Percentiles rank a stretch among this genome's conserved stretches.
These are phyloP conservation scores for Drosophila falleni DNA, from an alignment of 2,888 invertebrate species.

Conservation along the genomic window DNA sequence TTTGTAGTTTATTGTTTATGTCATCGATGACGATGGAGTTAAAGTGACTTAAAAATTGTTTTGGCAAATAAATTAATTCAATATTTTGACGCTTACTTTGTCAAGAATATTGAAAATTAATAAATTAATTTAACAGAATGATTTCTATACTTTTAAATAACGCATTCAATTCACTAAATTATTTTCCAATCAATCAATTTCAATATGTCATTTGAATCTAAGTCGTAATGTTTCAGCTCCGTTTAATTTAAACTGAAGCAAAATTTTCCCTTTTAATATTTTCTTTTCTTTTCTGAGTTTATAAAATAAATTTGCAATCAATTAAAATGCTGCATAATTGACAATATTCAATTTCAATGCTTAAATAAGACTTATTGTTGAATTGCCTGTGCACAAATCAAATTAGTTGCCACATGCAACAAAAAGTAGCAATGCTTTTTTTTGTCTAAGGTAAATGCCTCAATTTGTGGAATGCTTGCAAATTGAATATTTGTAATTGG, in stretches of 20 bases:
- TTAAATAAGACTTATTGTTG: conserved; percentile 2
- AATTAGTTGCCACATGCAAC: conserved; percentile 38
- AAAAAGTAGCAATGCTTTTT: conserved; percentile 10
- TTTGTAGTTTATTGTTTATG: background rate
- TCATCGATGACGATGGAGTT: background rate
- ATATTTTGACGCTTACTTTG: background rate
- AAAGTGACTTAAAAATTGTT: background rate
- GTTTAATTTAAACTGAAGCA: background rate
- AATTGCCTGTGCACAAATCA: conserved; percentile 15
- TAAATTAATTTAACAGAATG: too few species aligned
- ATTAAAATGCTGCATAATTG: conserved; percentile 4
- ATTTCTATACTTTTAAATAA: too few species aligned
- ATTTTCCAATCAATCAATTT: too few species aligned
- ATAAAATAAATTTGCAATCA: background rate
- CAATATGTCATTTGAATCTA: too few species aligned
- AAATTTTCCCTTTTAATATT: background rate
- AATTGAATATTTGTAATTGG: conserved; percentile 51
- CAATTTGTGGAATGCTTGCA: conserved; percentile 35
- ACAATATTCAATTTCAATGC: background rate
- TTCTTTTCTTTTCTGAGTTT: background rate
- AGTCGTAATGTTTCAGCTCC: too few species aligned
- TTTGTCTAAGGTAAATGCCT: background rate
- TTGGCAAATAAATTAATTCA: conserved; percentile 4
- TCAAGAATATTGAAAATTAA: background rate
- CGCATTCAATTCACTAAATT: too few species aligned